Evolutionary conservation across 1,140 invertebrate genomes (phyloP), one percentile per base, ranked within the genome.

Genomic region (Tetragonula clypearis): DNA sequence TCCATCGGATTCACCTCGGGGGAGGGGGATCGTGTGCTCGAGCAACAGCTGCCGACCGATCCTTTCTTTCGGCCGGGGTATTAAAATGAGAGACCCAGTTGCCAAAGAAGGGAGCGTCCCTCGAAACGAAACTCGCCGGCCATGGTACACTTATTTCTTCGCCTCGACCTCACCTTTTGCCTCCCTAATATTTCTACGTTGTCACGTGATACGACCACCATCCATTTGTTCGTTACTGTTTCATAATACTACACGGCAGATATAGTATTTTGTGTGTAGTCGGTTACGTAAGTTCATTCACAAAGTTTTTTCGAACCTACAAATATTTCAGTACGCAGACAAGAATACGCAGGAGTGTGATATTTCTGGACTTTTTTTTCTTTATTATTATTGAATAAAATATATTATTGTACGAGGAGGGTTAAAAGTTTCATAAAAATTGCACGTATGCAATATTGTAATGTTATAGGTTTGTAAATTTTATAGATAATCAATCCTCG

Each of bases 111-210:
- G 92, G 92, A 91, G 88, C 90, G 89, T 86, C 87, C 84, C 89
- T 91, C 87, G 75, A 62, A 62, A 78, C 82, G 78, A 93, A 94
- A 94, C 93, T 87, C 79, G 92, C 82, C 87, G 92, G 82, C 92
- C 93, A 93, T 94, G 93, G 92, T 93, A 93, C 86, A 94, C 93
- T 93, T 94, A 84, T 93, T 88, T 87, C 85, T 80, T 86, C 35
- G 84, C 88, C 90, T 86, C 81, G 86, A 83, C 78, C 41, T 78
- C 83, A 65, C 23, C 75, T 60, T 68, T 74, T 71, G 30, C 21
- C 71, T 56, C 41, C 69, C 60, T 62, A 84, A 60, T 72, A 77
- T 88, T 84, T 80, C 53, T 30, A 68, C 17, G n/a, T 30, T 79
- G 49, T 66, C 58, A 49, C n/a, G 55, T 26, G 81, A 79, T 79